Evolutionary conservation across 35 echinoderm and acorn worm species (phyloP).

Genomic region (Anneissia japonica): DNA sequence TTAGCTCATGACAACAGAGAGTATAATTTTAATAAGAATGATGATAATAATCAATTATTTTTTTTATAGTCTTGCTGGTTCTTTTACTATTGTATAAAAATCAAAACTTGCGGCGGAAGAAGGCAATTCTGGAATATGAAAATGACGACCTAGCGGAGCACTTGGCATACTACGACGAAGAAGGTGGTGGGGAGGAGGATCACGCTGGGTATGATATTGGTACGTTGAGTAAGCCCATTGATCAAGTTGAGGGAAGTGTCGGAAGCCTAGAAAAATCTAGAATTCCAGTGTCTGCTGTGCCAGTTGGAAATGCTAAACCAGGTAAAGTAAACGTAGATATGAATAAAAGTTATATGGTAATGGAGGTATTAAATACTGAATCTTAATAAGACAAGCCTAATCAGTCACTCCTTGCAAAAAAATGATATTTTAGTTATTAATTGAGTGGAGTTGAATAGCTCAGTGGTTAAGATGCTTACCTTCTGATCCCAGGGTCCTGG

Average conservation of each 20-base stretch:
- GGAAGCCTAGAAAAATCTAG: background rate
- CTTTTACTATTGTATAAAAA: background rate
- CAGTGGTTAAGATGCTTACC: too few species aligned
- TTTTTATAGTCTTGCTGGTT: background rate
- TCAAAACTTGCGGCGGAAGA: background rate
- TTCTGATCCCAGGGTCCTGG: too few species aligned
- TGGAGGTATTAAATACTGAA: too few species aligned
- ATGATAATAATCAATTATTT: too few species aligned
- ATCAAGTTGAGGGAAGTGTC: background rate
- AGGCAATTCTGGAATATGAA: background rate
- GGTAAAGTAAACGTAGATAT: background rate
- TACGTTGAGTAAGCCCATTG: conserved; percentile 77
- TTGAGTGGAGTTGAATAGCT: too few species aligned
- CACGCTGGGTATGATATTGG: conserved; percentile 79
- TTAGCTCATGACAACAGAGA: too few species aligned
- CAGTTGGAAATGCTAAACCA: background rate
- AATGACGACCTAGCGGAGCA: conserved; percentile 92
- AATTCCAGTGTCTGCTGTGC: background rate
- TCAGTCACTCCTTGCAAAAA: too few species aligned
- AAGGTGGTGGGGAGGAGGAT: conserved; percentile 80
- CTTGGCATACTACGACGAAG: conserved; percentile 92
- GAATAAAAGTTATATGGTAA: too few species aligned
- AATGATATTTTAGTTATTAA: too few species aligned
- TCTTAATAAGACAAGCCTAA: too few species aligned
- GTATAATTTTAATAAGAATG: too few species aligned